phyloP scores from a whole-genome alignment of 2,888 invertebrate genomes.

The Drosophila villosipedis region DNA sequence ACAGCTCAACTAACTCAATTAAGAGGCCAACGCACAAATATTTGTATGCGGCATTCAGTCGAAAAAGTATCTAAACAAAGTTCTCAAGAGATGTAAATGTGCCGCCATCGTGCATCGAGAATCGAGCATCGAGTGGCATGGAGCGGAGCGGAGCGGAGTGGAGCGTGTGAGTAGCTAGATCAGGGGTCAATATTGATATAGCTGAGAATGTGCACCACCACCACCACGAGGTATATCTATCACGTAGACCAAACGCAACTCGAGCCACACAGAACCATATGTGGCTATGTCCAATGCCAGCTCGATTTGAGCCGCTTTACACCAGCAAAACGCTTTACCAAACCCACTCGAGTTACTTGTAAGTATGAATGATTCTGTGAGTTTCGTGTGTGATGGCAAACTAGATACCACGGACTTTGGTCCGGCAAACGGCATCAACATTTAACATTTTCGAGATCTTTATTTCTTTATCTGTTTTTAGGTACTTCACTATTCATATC shows the following conservation, averaged over 20 bases:
- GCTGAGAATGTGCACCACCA: slow-evolving; percentile 15
- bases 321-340: slow-evolving; percentile 18
- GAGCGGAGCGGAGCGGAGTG: slow-evolving; percentile 20
- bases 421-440: not conserved
- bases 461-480: not conserved
- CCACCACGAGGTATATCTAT: slow-evolving; percentile 1
- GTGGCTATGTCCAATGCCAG: slow-evolving; percentile 27
- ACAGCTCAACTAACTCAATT: slow-evolving; percentile 76
- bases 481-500: not conserved
- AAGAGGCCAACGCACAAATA: slow-evolving; percentile 72
- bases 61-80: slow-evolving; percentile 83
- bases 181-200: slow-evolving; percentile 61
- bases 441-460: not conserved
- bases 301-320: slow-evolving; percentile 35
- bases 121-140: slow-evolving; percentile 2
- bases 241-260: slow-evolving; percentile 8
- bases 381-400: not conserved
- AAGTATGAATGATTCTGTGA: slow-evolving; percentile 28
- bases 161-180: slow-evolving; percentile 57
- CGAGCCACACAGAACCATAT: slow-evolving; percentile 5
- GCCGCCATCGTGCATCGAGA: slow-evolving; percentile 9
- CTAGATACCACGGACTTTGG: slow-evolving; percentile 17
- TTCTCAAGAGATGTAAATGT: slow-evolving; percentile 50
- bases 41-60: slow-evolving; percentile 82
- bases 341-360: slow-evolving; percentile 25